phyloP scores from a whole-genome alignment of 2,797 vertebrate genomes.

The Orientallactaga sibirica region DNA sequence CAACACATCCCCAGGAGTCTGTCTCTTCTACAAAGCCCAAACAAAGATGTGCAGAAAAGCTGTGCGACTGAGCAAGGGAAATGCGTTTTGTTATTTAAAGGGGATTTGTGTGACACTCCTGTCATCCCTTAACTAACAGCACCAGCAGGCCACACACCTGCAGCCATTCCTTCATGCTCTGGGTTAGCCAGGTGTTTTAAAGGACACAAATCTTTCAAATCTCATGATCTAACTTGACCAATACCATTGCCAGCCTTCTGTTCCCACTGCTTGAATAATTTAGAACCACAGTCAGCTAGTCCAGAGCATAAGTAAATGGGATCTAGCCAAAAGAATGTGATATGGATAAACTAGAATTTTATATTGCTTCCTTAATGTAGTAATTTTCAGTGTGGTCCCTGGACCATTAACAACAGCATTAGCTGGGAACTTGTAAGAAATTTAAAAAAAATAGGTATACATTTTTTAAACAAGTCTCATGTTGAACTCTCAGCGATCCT shows the following conservation, averaged over 20 bases:
- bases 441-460: not conserved
- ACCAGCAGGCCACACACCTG: fast-evolving
- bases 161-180: not conserved
- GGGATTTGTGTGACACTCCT: not conserved
- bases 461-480: not conserved
- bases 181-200: not conserved
- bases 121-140: not conserved
- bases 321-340: not conserved
- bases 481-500: too few species aligned
- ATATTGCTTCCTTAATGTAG: not conserved
- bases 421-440: not conserved
- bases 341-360: not conserved
- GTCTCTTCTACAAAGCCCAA: slow-evolving; percentile 48
- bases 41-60: slow-evolving; percentile 26
- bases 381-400: not conserved
- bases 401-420: not conserved
- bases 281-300: not conserved
- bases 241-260: not conserved
- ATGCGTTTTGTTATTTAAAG: slow-evolving; percentile 11
- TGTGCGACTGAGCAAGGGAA: not conserved
- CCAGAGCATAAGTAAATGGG: not conserved
- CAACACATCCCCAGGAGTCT: slow-evolving; percentile 41
- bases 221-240: not conserved
- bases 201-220: too few species aligned
- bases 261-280: not conserved